A percentile compares a stretch with the other conserved stretches of the same genome.
Evolutionary conservation across 2,888 invertebrate species (phyloP).

Genomic region (Smittia aterrima): DNA sequence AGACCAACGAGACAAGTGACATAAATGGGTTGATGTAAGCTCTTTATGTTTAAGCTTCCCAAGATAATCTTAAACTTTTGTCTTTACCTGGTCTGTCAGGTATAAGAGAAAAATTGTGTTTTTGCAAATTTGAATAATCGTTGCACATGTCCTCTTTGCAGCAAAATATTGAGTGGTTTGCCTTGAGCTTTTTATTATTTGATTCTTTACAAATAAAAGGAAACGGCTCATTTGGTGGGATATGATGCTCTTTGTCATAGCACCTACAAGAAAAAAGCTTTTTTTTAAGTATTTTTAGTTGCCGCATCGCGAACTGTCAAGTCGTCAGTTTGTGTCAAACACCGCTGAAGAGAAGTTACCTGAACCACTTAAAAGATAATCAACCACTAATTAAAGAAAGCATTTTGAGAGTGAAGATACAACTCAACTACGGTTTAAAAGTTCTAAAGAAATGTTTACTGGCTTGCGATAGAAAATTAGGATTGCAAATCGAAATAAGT

Average conservation of each 20-base stretch:
- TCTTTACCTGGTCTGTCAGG: not conserved
- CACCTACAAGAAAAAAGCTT: slow-evolving; percentile 59
- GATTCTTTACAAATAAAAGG: slow-evolving; percentile 62
- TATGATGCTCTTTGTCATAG: slow-evolving; percentile 59
- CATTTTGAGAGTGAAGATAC: not conserved
- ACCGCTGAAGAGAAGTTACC: not conserved
- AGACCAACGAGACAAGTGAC: not conserved
- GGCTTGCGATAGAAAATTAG: not conserved
- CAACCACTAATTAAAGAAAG: not conserved
- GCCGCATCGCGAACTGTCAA: not conserved
- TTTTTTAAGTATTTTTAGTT: slow-evolving; percentile 32
- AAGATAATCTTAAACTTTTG: not conserved
- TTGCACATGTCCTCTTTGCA: slow-evolving; percentile 69
- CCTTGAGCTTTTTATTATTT: slow-evolving; percentile 45
- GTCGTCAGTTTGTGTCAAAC: not conserved
- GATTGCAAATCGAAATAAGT: not conserved
- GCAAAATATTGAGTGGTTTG: slow-evolving; percentile 57
- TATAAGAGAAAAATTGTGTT: not conserved
- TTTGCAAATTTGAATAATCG: slow-evolving; percentile 45
- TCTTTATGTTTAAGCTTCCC: not conserved
- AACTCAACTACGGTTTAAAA: not conserved
- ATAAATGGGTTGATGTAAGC: not conserved
- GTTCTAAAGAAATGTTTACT: not conserved
- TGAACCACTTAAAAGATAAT: not conserved
- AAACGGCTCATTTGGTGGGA: slow-evolving; percentile 57